Conservation (phyloP, 2,797 vertebrate genomes). For the Bradypodion pumilum region DNA sequence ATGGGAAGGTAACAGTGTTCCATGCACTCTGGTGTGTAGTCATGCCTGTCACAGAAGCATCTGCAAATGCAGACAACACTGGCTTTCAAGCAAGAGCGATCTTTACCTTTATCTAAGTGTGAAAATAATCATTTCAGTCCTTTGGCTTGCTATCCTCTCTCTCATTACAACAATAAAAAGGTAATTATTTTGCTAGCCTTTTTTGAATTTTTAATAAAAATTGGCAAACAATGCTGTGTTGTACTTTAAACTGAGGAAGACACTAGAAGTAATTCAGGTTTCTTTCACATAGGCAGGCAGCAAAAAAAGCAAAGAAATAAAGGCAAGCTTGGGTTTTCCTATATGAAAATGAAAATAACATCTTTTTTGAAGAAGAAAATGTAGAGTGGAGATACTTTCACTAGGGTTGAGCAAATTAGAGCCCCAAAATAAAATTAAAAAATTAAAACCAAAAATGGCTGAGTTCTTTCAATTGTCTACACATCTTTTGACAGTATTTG, state of each 20-base stretch:
- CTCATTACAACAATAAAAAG: neutral
- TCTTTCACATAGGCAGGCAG: neutral
- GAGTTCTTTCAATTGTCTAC: neutral
- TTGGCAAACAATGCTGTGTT: neutral
- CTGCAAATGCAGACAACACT: no score
- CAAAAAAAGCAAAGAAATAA: no score
- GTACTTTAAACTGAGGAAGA: neutral
- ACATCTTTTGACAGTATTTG: slow-evolving; percentile 25
- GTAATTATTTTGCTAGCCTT: neutral
- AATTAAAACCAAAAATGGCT: neutral
- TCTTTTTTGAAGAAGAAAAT: neutral
- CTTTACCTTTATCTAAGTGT: no score
- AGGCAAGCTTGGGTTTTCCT: neutral
- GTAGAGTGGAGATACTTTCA: neutral
- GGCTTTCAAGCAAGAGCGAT: no score
- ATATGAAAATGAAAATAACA: neutral
- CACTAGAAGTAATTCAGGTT: neutral
- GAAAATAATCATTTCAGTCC: neutral
- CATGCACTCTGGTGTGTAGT: no score
- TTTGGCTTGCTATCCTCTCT: neutral
- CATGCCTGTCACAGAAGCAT: no score
- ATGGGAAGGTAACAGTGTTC: no score
- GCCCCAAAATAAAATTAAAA: neutral
- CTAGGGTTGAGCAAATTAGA: neutral
- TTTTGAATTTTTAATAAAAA: neutral